Evolutionary conservation across 2,888 invertebrate species (phyloP), one percentile per base, ranked within the genome.

Genomic region (Cosmia trapezina): DNA sequence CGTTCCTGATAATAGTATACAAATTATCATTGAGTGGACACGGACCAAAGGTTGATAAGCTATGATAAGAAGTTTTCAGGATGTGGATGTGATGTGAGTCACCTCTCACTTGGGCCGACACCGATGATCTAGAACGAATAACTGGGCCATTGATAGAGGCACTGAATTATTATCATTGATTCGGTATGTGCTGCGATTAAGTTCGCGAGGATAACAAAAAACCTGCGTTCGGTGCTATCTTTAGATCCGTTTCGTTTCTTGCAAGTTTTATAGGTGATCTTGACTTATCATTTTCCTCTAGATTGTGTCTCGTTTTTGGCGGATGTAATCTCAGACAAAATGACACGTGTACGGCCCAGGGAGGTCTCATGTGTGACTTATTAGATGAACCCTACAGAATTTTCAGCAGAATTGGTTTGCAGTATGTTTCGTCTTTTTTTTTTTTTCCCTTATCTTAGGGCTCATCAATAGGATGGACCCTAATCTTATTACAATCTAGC

Each of bases 71-170:
- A 60, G 3, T 59, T 62, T 62, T 62, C 59, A 80, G 53, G 64
- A 76, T 75, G n/a, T n/a, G n/a, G n/a, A n/a, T n/a, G n/a, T n/a
- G n/a, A n/a, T n/a, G 59, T 81, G 82, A 81, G 1, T 79, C 79
- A 71, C 12, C 14, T 43, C 22, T 53, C 41, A 14, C 37, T 17
- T n/a, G 8, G 14, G 54, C n/a, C 28, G 68, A 49, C 9, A 19
- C 7, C 14, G 45, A 8, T 65, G 70, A 62, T 70, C 77, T 66
- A 70, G 57, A 62, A 71, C 51, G 14, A 60, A 62, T 45, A 76
- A 66, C 51, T 81, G 47, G 79, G 82, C 59, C 66, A 76, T 33
- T 12, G 81, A 79, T 66, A 3, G 1, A 62, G 11, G 14, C 49
- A 37, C 11, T 54, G 59, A 33, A 59, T 76, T 70, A 76, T 81